These are phyloP conservation scores for Perca fluviatilis DNA, from an alignment of 2,113 vertebrate genomes.

Conservation along the genomic window DNA sequence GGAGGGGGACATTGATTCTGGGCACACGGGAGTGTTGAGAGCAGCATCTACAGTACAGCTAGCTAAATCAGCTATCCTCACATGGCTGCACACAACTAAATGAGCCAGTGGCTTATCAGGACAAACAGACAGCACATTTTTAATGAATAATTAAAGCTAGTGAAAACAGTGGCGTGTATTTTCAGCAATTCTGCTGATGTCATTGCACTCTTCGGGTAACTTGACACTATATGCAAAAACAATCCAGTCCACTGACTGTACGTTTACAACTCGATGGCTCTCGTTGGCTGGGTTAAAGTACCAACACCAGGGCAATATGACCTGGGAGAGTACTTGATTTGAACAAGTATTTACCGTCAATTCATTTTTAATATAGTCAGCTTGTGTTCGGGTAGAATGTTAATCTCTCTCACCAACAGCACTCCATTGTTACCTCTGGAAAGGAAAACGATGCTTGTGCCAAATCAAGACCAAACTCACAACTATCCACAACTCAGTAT, in stretches of 20 bases:
- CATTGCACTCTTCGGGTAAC: constrained; percentile 55
- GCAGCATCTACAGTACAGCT: constrained; percentile 46
- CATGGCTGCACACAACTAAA: constrained; percentile 52
- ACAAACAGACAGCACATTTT: constrained; percentile 76
- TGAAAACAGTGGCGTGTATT: constrained; percentile 60
- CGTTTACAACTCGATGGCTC: constrained; percentile 27
- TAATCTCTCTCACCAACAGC: not conserved
- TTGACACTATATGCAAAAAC: constrained; percentile 57
- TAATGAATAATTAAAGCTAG: constrained; percentile 76
- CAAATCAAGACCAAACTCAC: not conserved
- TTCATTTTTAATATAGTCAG: not conserved
- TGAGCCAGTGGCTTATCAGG: constrained; percentile 69
- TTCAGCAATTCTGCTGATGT: constrained; percentile 64
- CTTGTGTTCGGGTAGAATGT: not conserved
- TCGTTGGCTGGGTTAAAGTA: not conserved
- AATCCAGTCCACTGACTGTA: constrained; percentile 32
- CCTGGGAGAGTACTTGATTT: constrained; percentile 7
- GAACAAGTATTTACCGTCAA: not conserved
- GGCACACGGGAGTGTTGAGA: constrained; percentile 40
- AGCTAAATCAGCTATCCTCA: constrained; percentile 56
- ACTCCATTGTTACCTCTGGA: not conserved
- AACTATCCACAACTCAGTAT: not conserved
- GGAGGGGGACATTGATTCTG: constrained; percentile 49
- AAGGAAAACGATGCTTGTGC: not conserved
- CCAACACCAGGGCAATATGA: constrained; percentile 4